Base-by-base conservation (phyloP, 2,888 invertebrate genomes). In the Caenorhabditis plicata region DNA sequence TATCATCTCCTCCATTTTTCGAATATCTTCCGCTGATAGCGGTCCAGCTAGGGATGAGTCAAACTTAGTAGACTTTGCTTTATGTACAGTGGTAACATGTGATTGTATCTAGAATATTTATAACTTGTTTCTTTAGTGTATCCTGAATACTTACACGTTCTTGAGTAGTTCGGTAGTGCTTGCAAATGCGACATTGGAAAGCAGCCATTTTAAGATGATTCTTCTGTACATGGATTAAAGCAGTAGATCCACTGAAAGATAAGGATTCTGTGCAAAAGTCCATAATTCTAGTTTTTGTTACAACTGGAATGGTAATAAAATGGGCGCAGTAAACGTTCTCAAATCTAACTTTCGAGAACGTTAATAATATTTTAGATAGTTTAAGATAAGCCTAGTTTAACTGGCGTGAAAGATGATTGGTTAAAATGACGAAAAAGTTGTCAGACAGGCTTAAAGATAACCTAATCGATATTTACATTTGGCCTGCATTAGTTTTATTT, bases 1-100 rank as follows among this genome's bases (percentile, higher is more conserved):
- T 9, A 68, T 68, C 68, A 64, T 68, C 49, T 68, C 57, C 33
- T 68, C 68, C 68, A 68, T 68, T 35, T 60, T 58, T 23, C 45
- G 36, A 61, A 68, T 64, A 40, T 68, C 68, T 19, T 46, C 52
- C 0, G 50, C 49, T 11, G 68, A 68, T 7, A 60, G 43, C 35
- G 53, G 53, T 17, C 51, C 51, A n/a, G 68, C 68, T 41, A 68
- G 29, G 0, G 68, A 51, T 7, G 64, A 61, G 27, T 68, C 68
- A 33, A 68, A 68, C 15, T 52, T 58, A 0, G 55, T 58, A 1
- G 68, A 68, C 22, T 63, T 58, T 5, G 67, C 67, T 31, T 67
- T 68, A 23, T 68, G 68, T 8, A 68, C 68, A 5, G 68, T 68
- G 20, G 68, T 68, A 1, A 68, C 68, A 38, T 68, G 68, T 5